Base-by-base conservation (phyloP, 2,113 vertebrate genomes). In the Cervus canadensis region DNA sequence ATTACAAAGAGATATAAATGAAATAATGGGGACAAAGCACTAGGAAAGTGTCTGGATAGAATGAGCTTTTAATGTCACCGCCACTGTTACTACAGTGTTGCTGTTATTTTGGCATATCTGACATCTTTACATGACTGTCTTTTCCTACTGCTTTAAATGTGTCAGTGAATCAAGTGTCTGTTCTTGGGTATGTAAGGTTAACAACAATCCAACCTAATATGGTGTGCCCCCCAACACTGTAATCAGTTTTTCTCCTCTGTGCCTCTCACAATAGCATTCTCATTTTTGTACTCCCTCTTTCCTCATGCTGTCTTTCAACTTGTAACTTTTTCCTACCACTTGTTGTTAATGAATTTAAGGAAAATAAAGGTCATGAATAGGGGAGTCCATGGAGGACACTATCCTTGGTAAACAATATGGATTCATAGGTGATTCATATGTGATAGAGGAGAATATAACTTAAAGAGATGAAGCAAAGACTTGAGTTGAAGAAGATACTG, bases 1-100 rank as follows among this genome's bases (percentile, higher is more conserved):
- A 14, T 60, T 74, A 71, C n/a, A 17, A 50, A 85, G 40, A 95
- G 36, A 93, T 67, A 82, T 23, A 91, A 36, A 52, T 48, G n/a
- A 60, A n/a, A 45, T 28, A 16, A 30, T n/a, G 4, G 12, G 43
- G 56, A 89, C 23, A 60, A 33, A 40, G 48, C 81, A 19, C 4
- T 19, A 48, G 11, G 4, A 76, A 64, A 74, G 33, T 26, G 7
- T 6, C 36, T 43, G 28, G 10, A 14, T 87, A 90, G 45, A 33
- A 48, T 25, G 36, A 84, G n/a, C 26, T 83, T 92, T 59, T 48
- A 90, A 52, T 54, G 19, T 8, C 3, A 54, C 11, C 48, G 54
- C 4, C 54, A 4, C 4, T 64, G 7, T 67, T 43, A 82, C 36
- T 62, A 71, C 28, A 36, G 8, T 36, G 33, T 10, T 25, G 10